Evolutionary conservation across 2,113 vertebrate species (phyloP).

Genomic region (Chionis minor): DNA sequence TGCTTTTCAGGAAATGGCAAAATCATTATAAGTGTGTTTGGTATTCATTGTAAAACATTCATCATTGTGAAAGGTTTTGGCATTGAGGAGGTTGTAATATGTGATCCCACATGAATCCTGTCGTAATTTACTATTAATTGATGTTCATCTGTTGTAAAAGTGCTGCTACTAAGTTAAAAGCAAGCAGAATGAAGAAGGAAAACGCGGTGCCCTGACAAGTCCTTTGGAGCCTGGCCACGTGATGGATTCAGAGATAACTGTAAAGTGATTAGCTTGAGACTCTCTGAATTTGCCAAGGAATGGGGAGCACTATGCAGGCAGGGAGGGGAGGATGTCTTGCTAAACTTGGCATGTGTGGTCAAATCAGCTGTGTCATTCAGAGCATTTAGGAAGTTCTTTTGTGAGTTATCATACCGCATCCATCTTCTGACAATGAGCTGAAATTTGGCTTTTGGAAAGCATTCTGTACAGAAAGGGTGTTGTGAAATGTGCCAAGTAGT

Average conservation of each 20-base stretch:
- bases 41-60: slow-evolving; percentile 63
- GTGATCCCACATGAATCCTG: slow-evolving; percentile 48
- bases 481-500: neutral
- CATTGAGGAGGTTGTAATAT: slow-evolving; percentile 53
- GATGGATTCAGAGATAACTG: slow-evolving; percentile 23
- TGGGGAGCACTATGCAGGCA: neutral
- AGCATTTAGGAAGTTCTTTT: neutral
- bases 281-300: slow-evolving; percentile 13
- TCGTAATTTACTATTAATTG: slow-evolving; percentile 74
- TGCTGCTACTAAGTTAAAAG: slow-evolving; percentile 62
- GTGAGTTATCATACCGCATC: neutral
- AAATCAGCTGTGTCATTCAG: neutral
- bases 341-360: neutral
- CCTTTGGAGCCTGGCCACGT: neutral
- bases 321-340: neutral
- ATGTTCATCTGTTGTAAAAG: slow-evolving; percentile 60
- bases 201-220: slow-evolving; percentile 25
- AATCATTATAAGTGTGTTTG: slow-evolving; percentile 67
- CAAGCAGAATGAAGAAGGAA: slow-evolving; percentile 39
- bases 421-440: neutral
- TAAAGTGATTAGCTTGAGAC: slow-evolving; percentile 19
- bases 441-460: slow-evolving; percentile 11
- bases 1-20: slow-evolving; percentile 68
- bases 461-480: neutral
- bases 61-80: slow-evolving; percentile 66